Evolutionary conservation across 2,113 vertebrate species (phyloP).

Genomic region (Hyaena hyaena): DNA sequence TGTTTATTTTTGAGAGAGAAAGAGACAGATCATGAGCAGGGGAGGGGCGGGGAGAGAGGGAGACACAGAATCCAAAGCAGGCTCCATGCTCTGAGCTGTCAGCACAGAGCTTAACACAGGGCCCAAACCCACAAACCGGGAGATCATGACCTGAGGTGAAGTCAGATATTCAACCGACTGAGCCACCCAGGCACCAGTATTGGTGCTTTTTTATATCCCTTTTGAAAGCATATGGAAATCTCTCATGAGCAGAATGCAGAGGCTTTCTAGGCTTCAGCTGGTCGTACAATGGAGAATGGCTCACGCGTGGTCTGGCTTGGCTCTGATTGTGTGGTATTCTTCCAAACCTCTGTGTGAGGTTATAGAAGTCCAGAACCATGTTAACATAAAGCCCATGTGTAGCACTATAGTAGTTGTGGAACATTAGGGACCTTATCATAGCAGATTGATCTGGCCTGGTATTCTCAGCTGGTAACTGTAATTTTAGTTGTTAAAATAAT

Average conservation of each 20-base stretch:
- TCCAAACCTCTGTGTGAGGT: neutral
- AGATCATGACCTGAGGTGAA: too few relatives aligned
- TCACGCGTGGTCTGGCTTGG: rapidly evolving
- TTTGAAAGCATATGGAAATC: neutral
- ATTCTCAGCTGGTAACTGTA: neutral
- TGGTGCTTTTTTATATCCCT: neutral
- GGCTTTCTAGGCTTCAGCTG: neutral
- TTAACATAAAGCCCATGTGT: neutral
- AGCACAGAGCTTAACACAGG: too few relatives aligned
- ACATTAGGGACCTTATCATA: neutral
- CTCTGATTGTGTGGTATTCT: neutral
- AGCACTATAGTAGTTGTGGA: too few relatives aligned
- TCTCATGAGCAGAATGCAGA: neutral
- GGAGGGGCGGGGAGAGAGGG: too few relatives aligned
- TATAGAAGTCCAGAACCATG: neutral
- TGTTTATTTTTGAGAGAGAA: too few relatives aligned
- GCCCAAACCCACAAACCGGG: rapidly evolving
- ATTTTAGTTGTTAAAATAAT: neutral
- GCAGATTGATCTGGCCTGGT: neutral
- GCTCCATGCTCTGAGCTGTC: too few relatives aligned
- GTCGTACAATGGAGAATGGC: neutral
- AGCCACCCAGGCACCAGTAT: neutral
- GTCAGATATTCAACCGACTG: too few relatives aligned
- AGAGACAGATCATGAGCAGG: too few relatives aligned
- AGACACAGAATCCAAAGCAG: too few relatives aligned